Percentiles rank a stretch among this genome's conserved stretches.
phyloP scores from a whole-genome alignment of 2,113 vertebrate species.

The Eudorcas thomsonii region DNA sequence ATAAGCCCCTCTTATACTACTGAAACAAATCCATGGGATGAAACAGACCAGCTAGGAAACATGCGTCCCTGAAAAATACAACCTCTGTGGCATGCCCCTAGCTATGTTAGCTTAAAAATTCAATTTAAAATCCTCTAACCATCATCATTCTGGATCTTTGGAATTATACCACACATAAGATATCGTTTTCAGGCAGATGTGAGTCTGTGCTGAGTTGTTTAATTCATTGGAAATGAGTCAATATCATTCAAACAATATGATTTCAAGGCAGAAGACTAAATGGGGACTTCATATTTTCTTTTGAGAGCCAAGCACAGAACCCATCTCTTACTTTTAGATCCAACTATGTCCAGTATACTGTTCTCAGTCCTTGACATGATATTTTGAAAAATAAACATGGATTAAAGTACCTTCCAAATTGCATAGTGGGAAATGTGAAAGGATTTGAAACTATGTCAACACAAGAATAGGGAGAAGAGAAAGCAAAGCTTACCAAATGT shows the following conservation, averaged over 20 bases:
- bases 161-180: not conserved
- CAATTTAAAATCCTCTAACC: not conserved
- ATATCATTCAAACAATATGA: not conserved
- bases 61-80: not conserved
- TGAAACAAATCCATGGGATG: slow-evolving; percentile 21
- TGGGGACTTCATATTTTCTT: not conserved
- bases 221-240: not conserved
- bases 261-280: not conserved
- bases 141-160: not conserved
- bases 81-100: not conserved
- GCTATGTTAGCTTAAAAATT: not conserved
- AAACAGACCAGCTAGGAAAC: not conserved
- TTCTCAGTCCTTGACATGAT: not conserved
- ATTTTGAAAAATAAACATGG: not conserved
- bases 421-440: not conserved
- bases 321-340: not conserved
- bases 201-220: not conserved
- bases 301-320: not conserved
- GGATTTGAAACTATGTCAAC: not conserved
- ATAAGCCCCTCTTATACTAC: not conserved
- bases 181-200: not conserved
- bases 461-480: not conserved
- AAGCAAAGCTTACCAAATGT: not conserved
- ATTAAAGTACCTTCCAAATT: not conserved
- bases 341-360: not conserved